These are phyloP conservation scores for Ophiodon elongatus DNA, from an alignment of 2,113 vertebrate species.

Conservation along the genomic window DNA sequence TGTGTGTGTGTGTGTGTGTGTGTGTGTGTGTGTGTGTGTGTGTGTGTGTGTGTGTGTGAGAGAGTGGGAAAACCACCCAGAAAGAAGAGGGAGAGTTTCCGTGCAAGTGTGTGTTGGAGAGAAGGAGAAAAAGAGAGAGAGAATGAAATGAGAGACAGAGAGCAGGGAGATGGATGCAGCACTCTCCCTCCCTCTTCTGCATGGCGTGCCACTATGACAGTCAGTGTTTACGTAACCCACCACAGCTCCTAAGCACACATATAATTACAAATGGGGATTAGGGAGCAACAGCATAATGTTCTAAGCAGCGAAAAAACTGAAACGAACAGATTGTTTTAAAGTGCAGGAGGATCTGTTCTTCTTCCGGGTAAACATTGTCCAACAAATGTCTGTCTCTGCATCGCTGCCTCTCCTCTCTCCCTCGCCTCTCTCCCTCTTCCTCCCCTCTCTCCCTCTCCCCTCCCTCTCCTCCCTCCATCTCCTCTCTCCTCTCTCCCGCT, in stretches of 20 bases:
- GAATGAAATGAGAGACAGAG: constrained; percentile 36
- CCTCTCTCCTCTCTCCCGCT: no score
- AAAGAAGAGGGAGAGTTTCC: constrained; percentile 13
- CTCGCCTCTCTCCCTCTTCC: constrained; percentile 19
- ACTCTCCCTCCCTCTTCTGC: constrained; percentile 33
- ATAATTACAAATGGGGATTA: constrained; percentile 82
- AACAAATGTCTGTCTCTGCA: constrained; percentile 50
- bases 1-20: background rate
- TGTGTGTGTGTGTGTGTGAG: constrained; percentile 1
- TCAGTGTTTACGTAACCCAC: constrained; percentile 73
- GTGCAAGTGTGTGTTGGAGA: background rate
- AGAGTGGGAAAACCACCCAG: constrained; percentile 22
- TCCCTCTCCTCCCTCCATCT: no score
- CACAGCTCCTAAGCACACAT: constrained; percentile 71
- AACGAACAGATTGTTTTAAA: constrained; percentile 71
- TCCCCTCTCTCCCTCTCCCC: constrained; percentile 23
- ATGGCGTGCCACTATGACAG: constrained; percentile 50
- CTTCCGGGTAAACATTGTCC: constrained; percentile 63
- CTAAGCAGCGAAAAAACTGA: constrained; percentile 53
- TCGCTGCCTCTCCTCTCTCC: constrained; percentile 32
- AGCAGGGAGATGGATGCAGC: constrained; percentile 40
- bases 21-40: background rate
- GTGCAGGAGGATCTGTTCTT: constrained; percentile 60
- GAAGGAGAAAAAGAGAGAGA: background rate
- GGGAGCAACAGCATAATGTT: constrained; percentile 62